Evolutionary conservation across 2,113 vertebrate species (phyloP).

Genomic region (Nymphicus hollandicus): DNA sequence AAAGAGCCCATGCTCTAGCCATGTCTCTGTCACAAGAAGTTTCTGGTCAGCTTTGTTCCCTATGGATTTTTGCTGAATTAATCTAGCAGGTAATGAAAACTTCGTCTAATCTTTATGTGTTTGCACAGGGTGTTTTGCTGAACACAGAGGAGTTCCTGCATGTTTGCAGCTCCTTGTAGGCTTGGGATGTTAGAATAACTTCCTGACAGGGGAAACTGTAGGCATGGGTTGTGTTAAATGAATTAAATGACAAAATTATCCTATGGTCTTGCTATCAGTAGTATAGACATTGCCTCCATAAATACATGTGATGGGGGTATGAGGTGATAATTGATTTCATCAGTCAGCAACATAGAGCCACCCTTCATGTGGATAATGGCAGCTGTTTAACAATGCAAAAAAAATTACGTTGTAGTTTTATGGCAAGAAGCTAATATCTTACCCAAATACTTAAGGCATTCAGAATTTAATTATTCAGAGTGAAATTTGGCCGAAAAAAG

Average conservation of each 20-base stretch:
- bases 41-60: conserved; percentile 24
- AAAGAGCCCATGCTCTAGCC: neutral
- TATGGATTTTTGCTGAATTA: conserved; percentile 26
- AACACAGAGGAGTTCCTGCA: neutral
- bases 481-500: neutral
- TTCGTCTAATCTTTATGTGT: neutral
- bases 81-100: neutral
- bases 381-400: neutral
- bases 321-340: neutral
- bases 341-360: neutral
- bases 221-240: neutral
- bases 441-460: conserved; percentile 4
- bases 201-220: neutral
- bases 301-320: neutral
- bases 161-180: neutral
- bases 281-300: neutral
- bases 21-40: neutral
- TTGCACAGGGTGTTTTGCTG: neutral
- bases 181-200: neutral
- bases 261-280: neutral
- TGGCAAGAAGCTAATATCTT: neutral
- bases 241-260: neutral
- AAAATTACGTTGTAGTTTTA: neutral
- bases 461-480: neutral
- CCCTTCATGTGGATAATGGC: neutral